phyloP scores from a whole-genome alignment of 2,888 invertebrate species.

The Dryobota labecula region DNA sequence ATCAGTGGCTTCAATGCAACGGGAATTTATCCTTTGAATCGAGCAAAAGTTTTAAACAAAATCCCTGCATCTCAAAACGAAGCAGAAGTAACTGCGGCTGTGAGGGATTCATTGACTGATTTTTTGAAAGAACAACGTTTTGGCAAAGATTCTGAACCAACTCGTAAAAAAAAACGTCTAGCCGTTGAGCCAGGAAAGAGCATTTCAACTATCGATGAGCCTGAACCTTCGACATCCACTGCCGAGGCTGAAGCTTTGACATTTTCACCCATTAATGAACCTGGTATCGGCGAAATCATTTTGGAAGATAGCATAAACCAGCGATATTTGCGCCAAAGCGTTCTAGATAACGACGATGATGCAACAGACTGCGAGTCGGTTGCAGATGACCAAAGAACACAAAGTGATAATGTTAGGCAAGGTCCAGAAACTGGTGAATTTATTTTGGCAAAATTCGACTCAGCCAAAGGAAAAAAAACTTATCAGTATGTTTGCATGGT shows the following conservation, averaged over 20 bases:
- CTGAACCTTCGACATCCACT: constrained; percentile 18
- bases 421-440: constrained; percentile 16
- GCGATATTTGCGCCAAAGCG: constrained; percentile 17
- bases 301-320: too few relatives aligned
- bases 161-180: constrained; percentile 19
- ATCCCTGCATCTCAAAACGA: constrained; percentile 21
- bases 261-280: constrained; percentile 15
- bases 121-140: constrained; percentile 20
- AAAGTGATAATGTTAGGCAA: constrained; percentile 7
- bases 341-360: constrained; percentile 21
- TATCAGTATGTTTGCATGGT: constrained; percentile 15
- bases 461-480: constrained; percentile 20
- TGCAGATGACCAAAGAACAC: constrained; percentile 23
- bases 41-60: constrained; percentile 21
- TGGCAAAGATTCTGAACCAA: constrained; percentile 16
- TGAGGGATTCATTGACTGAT: constrained; percentile 25
- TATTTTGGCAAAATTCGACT: constrained; percentile 22
- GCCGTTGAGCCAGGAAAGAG: constrained; percentile 10
- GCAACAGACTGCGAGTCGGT: constrained; percentile 18
- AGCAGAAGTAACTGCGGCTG: constrained; percentile 14
- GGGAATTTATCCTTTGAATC: constrained; percentile 16
- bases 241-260: constrained; percentile 14
- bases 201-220: constrained; percentile 25
- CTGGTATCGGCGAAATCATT: constrained; percentile 8
- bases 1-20: constrained; percentile 15